phyloP scores from a whole-genome alignment of 2,113 vertebrate species.

The Peromyscus californicus region DNA sequence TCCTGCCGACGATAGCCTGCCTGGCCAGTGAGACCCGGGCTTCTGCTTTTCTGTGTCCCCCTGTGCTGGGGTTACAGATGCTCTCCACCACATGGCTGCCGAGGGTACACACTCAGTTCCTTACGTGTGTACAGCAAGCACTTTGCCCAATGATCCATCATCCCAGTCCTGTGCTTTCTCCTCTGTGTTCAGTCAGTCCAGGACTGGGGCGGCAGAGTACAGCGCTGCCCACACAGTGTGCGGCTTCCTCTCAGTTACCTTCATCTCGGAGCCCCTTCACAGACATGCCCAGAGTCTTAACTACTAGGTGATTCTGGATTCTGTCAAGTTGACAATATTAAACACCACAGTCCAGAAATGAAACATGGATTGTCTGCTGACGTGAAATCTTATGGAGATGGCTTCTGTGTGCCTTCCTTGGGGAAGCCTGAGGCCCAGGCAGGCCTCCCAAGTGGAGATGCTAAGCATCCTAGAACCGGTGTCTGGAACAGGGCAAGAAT shows the following conservation, averaged over 20 bases:
- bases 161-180: neutral
- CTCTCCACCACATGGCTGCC: too few relatives aligned
- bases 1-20: neutral
- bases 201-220: neutral
- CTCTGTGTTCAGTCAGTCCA: neutral
- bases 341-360: neutral
- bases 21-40: neutral
- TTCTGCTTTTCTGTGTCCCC: neutral
- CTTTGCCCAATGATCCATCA: neutral
- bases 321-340: neutral
- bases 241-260: neutral
- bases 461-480: neutral
- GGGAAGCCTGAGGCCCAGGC: neutral
- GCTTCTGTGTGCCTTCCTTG: neutral
- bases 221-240: neutral
- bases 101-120: neutral
- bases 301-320: neutral
- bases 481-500: neutral
- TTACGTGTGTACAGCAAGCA: neutral
- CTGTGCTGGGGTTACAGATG: neutral
- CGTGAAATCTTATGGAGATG: neutral
- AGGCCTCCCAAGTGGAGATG: neutral
- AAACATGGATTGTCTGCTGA: neutral
- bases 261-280: neutral
- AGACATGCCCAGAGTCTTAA: neutral